Evolutionary conservation across 2,888 invertebrate species (phyloP), one percentile per base, ranked within the genome.

Genomic region (Allophyes oxyacanthae): DNA sequence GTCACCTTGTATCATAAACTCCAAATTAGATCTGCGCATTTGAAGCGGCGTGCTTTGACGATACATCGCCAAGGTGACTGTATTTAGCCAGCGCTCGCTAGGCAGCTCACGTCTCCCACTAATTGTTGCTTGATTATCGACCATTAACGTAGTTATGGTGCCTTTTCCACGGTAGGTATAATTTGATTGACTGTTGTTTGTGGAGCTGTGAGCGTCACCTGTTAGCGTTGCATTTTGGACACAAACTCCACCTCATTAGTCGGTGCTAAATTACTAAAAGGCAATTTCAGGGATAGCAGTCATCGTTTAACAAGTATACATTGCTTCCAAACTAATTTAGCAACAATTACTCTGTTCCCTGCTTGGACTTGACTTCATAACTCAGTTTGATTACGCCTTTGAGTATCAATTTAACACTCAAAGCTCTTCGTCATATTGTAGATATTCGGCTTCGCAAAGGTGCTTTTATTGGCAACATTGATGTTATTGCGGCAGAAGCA

Each of bases 41-140:
- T 49, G 45, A 11, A 52, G 42, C 28, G 42, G 48, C 34, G 15
- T 32, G 34, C 34, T 41, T 37, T 33, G 49, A 32, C 42, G 40
- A 48, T 41, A 50, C 40, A 32, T 41, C 48, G 37, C 59, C 59
- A 70, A 70, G 68, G 68, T 59, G 64, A 68, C 9, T 54, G 41
- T 51, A 48, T 51, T 67, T 62, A 64, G 62, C 49, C 45, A 32
- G 36, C 32, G 45, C 30, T 50, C 40, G 57, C 25, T 33, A 44
- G 43, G 14, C 30, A 9, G 38, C 45, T 48, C 61, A 43, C 54
- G 56, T 46, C 15, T 25, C 33, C 11, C 15, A 51, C 52, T 67
- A 56, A 69, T 64, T 64, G 60, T n/a, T 42, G 34, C 37, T 51
- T 56, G 40, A 64, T 60, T 68, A 60, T 42, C 58, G 44, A 30